phyloP scores from a whole-genome alignment of 1,140 invertebrate genomes.

The Trichonephila inaurata region DNA sequence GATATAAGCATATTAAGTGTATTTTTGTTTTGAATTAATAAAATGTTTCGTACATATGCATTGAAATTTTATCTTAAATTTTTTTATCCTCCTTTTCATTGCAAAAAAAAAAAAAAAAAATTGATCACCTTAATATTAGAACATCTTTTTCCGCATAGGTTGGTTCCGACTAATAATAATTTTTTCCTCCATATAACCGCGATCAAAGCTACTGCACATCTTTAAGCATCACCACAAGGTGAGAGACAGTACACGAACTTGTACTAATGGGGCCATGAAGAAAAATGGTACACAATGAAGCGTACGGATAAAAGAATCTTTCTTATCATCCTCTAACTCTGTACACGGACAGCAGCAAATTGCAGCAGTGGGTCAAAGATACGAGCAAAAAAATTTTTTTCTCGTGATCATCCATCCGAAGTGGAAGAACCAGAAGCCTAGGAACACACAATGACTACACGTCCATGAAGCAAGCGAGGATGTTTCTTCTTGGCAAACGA shows the following conservation, averaged over 20 bases:
- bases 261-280: not conserved
- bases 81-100: no score
- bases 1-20: no score
- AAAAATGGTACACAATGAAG: not conserved
- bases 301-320: not conserved
- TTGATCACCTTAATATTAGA: no score
- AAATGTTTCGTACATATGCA: no score
- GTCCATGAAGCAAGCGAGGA: not conserved
- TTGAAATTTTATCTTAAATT: no score
- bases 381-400: not conserved
- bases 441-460: not conserved
- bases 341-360: not conserved
- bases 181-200: no score
- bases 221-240: not conserved
- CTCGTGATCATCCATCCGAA: constrained; percentile 13
- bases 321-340: not conserved
- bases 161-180: no score
- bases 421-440: not conserved
- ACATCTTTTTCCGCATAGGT: no score
- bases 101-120: no score
- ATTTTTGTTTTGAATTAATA: no score
- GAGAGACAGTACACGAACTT: not conserved
- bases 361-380: constrained; percentile 24
- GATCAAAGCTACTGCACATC: not conserved
- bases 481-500: not conserved